These are phyloP conservation scores for Pogonomyrmex barbatus DNA, from an alignment of 1,140 invertebrate species.

Conservation along the genomic window DNA sequence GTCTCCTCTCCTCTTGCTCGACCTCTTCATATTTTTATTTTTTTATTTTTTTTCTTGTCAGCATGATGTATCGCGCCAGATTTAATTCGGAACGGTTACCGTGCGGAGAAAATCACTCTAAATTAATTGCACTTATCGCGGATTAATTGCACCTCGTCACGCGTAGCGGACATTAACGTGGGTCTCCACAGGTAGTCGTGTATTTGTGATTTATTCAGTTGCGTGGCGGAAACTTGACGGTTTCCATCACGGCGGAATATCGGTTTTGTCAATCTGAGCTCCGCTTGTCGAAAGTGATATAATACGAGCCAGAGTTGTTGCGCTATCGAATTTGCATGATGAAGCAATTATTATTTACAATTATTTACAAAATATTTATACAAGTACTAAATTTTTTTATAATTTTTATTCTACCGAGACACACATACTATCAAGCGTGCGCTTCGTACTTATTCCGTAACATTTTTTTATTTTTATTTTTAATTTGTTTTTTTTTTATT, in stretches of 20 bases:
- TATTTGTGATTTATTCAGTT: slow-evolving; percentile 56
- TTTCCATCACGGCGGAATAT: slow-evolving; percentile 41
- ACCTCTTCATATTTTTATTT: slow-evolving; percentile 8
- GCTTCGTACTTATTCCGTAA: too few relatives aligned
- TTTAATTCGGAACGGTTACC: slow-evolving; percentile 18
- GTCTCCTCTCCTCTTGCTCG: background rate
- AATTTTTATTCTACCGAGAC: background rate
- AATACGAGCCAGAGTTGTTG: slow-evolving; percentile 21
- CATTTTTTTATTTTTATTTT: too few relatives aligned
- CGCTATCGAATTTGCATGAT: background rate
- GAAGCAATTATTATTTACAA: background rate
- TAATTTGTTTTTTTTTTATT: too few relatives aligned
- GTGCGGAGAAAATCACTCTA: slow-evolving; percentile 47
- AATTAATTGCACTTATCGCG: slow-evolving; percentile 59
- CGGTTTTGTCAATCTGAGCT: slow-evolving; percentile 33
- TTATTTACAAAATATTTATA: background rate
- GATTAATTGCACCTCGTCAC: slow-evolving; percentile 58
- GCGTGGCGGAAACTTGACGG: slow-evolving; percentile 40
- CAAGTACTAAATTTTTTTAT: background rate
- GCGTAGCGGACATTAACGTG: slow-evolving; percentile 48
- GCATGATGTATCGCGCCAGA: slow-evolving; percentile 39
- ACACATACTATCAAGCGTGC: background rate
- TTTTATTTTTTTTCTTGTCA: slow-evolving; percentile 13
- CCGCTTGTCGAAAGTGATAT: slow-evolving; percentile 46
- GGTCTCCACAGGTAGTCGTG: slow-evolving; percentile 28